Base-by-base conservation (phyloP, 2,888 invertebrate genomes). In the Mythimna albipuncta region DNA sequence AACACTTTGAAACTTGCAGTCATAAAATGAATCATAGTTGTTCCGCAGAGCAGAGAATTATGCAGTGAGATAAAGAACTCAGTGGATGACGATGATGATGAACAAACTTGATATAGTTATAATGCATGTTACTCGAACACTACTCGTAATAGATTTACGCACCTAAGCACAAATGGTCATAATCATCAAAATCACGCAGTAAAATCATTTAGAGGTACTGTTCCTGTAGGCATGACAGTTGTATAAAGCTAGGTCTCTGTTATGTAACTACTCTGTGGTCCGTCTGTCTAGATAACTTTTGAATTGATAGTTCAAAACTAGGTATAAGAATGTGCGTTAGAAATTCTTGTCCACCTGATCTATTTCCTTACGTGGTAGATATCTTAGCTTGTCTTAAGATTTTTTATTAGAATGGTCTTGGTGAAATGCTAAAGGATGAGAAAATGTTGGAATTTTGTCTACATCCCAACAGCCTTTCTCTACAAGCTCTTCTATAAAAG, bases 221-320 rank as follows among this genome's bases (percentile, higher is more conserved):
- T 50, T 50, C 7, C 19, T 19, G 35, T 58, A 38, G 2, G 5
- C 9, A 10, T 0, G 0, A 6, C 19, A 4, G 21, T 1, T 21
- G 1, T 19, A 21, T 38, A 7, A 21, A 19, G 35, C 6, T 55
- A 6, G 0, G 21, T 16, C 72, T 77, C 76, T 72, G 65, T 63
- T 32, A 13, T 41, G 11, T 6, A 55, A 59, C 11, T 66, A 75
- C 63, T 64, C 64, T 52, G 35, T 52, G 5, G 32, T 52, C 11
- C 57, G n/a, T 47, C 72, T 59, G 64, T 47, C 38, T 19, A 69
- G 77, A 81, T 81, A 58, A 68, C 81, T 74, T 70, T 81, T 81
- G 68, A 57, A 74, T 74, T 78, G 44, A 59, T 68, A 78, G 26
- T 26, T 1, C 82, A 70, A 35, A 66, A 82, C 50, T 70, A 70